Evolutionary conservation across 2,888 invertebrate species (phyloP), one percentile per base, ranked within the genome.

Genomic region (Dioctria rufipes): DNA sequence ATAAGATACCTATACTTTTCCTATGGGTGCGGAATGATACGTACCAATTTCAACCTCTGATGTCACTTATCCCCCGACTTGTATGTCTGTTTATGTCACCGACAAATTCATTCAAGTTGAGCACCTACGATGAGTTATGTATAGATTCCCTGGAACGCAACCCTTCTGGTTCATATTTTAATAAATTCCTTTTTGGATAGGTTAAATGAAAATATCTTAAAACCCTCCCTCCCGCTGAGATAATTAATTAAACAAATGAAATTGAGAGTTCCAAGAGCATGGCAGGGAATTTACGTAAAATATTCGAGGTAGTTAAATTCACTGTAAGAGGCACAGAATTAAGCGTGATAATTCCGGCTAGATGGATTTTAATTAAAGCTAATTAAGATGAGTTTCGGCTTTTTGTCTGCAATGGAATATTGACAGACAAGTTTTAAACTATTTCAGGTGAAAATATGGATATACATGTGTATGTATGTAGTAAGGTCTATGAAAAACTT

Each of bases 101-200:
- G 40, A 42, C 65, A 42, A 65, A 42, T 65, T 65, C 13, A 42
- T 40, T 42, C 42, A 65, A 65, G 65, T 40, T 65, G 65, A 42
- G 42, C 42, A 65, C n/a, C 42, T 42, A 40, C 40, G 65, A 42
- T 65, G 42, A n/a, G 39, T 9, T n/a, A 60, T 13, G 37, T 13
- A 60, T 54, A 54, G 11, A n/a, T 42, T 40, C 39, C n/a, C n/a
- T 13, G 42, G 4, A n/a, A 6, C n/a, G 65, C 65, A 40, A 42
- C 65, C 42, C 65, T 5, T 5, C 5, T 40, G n/a, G 42, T 65
- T 65, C 65, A 65, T 65, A 65, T 25, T 65, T 65, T 65, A 65
- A 65, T 63, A 65, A 65, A 65, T 65, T 65, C 65, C 65, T 65
- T 65, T 65, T 40, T 65, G 65, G 65, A 65, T 42, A 65, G 65